Percentiles rank a stretch among this genome's conserved stretches.
Conservation (phyloP, 35 echinoderm and acorn worm species). For the Strongylocentrotus purpuratus region DNA sequence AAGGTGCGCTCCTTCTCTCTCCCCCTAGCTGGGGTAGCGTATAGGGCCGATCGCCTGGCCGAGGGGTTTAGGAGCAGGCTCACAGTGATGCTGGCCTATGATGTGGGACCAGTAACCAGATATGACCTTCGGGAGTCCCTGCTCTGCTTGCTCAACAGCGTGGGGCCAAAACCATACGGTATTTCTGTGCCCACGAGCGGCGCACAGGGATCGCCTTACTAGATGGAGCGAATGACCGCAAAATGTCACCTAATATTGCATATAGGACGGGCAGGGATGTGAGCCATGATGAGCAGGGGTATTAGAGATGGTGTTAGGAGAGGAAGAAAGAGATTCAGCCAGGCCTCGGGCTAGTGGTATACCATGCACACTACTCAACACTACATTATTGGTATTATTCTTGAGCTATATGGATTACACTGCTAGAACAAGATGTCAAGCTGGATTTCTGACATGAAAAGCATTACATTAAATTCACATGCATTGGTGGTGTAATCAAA, state of each 20-base stretch:
- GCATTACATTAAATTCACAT: background rate
- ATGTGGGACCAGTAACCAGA: slow-evolving; percentile 39
- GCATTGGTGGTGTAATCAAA: background rate
- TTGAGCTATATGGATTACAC: slow-evolving; percentile 32
- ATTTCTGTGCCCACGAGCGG: slow-evolving; percentile 48
- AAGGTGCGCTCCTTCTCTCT: background rate
- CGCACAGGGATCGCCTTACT: slow-evolving; percentile 41
- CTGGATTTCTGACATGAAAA: background rate
- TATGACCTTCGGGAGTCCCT: slow-evolving; percentile 55
- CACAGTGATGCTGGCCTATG: background rate
- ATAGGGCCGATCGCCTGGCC: background rate
- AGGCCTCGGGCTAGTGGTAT: background rate
- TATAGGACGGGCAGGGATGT: slow-evolving; percentile 33
- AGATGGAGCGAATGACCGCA: slow-evolving; percentile 47
- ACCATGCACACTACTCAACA: slow-evolving; percentile 20
- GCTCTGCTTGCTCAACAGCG: slow-evolving; percentile 45
- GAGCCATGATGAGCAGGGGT: background rate
- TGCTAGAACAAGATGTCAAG: slow-evolving; percentile 31
- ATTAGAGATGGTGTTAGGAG: slow-evolving; percentile 24
- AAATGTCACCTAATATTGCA: slow-evolving; percentile 56
- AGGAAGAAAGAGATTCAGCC: slow-evolving; percentile 26
- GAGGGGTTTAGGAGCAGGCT: background rate
- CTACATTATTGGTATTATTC: slow-evolving; percentile 46
- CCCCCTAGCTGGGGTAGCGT: background rate
- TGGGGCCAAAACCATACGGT: slow-evolving; percentile 52